Conservation (phyloP, 2,888 invertebrate species). For the Drosophila engyochracea region DNA sequence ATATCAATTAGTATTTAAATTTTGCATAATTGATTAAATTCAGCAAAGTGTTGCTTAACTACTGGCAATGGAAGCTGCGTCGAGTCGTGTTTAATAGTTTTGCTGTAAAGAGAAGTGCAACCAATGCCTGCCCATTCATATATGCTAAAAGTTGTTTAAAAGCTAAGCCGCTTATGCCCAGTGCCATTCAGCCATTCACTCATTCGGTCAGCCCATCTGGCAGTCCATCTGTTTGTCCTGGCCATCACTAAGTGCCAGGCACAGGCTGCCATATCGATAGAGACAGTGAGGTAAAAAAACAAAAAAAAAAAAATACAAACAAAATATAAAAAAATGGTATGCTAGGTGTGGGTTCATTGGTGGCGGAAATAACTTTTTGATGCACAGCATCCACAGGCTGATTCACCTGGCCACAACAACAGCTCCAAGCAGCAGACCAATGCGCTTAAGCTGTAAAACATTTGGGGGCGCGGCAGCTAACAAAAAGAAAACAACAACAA, state of each 20-base stretch:
- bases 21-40: neutral
- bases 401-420: constrained; percentile 76
- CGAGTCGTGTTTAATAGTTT: constrained; percentile 34
- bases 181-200: constrained; percentile 25
- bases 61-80: constrained; percentile 19
- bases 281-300: constrained; percentile 4
- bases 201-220: constrained; percentile 25
- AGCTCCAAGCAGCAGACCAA: constrained; percentile 52
- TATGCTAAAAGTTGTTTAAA: constrained; percentile 65
- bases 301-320: constrained; percentile 1
- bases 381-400: constrained; percentile 60
- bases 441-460: constrained; percentile 76
- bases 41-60: constrained; percentile 29
- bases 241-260: constrained; percentile 59
- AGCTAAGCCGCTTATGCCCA: constrained; percentile 72
- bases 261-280: constrained; percentile 58
- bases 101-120: constrained; percentile 8
- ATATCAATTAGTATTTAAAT: neutral
- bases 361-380: constrained; percentile 79
- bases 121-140: constrained; percentile 28
- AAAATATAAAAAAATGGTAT: constrained; percentile 35
- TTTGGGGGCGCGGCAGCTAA: constrained; percentile 18
- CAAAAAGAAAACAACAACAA: constrained; percentile 22
- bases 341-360: constrained; percentile 71
- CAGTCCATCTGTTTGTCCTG: constrained; percentile 30